Evolutionary conservation across 2,888 invertebrate genomes (phyloP), one percentile per base, ranked within the genome.

Genomic region (Asteroscopus sphinx): DNA sequence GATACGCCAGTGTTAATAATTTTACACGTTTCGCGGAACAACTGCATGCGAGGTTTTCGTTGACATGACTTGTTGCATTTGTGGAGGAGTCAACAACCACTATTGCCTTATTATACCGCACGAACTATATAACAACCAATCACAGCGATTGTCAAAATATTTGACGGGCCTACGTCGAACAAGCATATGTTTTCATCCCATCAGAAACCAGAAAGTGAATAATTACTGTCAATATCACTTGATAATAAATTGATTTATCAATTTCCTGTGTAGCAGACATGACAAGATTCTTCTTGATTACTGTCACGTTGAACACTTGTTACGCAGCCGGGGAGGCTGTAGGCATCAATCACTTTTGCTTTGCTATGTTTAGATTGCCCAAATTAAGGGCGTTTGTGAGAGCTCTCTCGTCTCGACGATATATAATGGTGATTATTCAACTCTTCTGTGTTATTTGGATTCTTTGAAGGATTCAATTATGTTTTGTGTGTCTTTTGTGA

Each of bases 291-390:
- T 76, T 76, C 76, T 81, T 85, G 85, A 88, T 86, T 86, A 84
- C 79, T 86, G 88, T 87, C 86, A 89, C 89, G 89, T 89, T 89
- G 84, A 90, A 89, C 88, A 90, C 89, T 90, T 89, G 89, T 90
- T 88, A 88, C 88, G 79, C 82, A 77, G 81, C 74, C 77, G 56
- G 70, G 73, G 59, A 63, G 42, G 58, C 80, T 86, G 81, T 77
- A 73, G 72, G 59, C 85, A 86, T 87, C 84, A 82, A 88, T 88
- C 86, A 88, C 81, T 73, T 74, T 81, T 73, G 82, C 77, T 76
- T 61, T 75, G 83, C 85, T 72, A 85, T 90, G 89, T 89, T 90
- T 89, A 87, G 87, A 91, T 90, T 90, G 85, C 81, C 81, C 83
- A 87, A 91, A 91, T 90, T 88, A 90, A 83, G 84, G 86, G 78